Conservation (phyloP, 2,113 vertebrate species). For the Thamnophis sirtalis region DNA sequence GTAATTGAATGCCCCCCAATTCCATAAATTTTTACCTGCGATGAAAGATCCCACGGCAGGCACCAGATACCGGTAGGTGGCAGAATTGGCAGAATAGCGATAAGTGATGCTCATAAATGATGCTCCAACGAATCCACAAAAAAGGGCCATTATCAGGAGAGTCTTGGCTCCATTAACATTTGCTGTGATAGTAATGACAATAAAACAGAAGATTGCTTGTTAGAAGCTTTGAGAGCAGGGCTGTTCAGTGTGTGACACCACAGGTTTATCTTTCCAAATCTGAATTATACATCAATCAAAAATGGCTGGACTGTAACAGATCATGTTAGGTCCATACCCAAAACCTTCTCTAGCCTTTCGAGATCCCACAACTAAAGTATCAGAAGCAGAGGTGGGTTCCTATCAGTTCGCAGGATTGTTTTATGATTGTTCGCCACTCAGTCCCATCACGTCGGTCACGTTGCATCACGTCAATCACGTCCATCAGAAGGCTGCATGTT, state of each 20-base stretch:
- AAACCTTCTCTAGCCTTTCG: neutral
- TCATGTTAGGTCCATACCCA: neutral
- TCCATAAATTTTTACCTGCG: neutral
- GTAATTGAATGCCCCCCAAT: neutral
- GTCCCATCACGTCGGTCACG: no score
- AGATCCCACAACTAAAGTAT: neutral
- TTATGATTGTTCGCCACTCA: no score
- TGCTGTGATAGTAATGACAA: neutral
- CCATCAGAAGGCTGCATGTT: no score
- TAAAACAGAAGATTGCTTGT: neutral
- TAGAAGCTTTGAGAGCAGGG: neutral
- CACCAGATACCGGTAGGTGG: neutral
- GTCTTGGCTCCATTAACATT: neutral
- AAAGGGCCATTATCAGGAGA: neutral
- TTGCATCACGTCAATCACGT: no score
- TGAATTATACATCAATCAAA: neutral
- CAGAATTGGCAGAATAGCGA: neutral
- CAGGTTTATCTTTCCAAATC: neutral
- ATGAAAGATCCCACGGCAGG: neutral
- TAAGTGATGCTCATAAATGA: conserved; percentile 17
- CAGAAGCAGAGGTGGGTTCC: no score
- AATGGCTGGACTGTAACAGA: neutral
- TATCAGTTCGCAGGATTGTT: no score
- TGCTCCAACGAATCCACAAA: neutral
- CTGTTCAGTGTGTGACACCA: neutral